These are phyloP conservation scores for Zaprionus obscuricornis DNA, from an alignment of 2,888 invertebrate genomes.

Conservation along the genomic window DNA sequence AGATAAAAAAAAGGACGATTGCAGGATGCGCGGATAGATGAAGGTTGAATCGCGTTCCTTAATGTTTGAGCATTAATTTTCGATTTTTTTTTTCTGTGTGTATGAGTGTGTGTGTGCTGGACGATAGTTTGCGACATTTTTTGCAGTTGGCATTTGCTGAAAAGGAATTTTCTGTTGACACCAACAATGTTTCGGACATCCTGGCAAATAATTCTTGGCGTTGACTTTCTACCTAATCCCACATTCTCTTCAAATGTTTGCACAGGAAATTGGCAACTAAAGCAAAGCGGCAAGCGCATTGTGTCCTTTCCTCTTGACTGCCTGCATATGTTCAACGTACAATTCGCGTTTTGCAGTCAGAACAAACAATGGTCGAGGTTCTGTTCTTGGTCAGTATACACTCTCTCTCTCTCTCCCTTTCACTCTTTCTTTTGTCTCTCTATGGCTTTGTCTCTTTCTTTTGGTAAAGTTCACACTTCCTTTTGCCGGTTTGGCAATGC, in stretches of 20 bases:
- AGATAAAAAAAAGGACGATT: neutral
- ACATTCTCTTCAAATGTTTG: neutral
- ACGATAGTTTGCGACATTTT: constrained; percentile 49
- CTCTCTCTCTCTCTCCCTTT: too few species aligned
- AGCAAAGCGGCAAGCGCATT: constrained; percentile 63
- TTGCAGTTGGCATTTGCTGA: constrained; percentile 64
- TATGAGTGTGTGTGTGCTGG: constrained; percentile 16
- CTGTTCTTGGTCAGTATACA: constrained; percentile 72
- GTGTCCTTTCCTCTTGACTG: constrained; percentile 79
- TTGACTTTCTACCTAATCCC: constrained; percentile 22
- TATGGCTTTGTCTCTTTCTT: too few species aligned
- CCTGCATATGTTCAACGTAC: constrained; percentile 71
- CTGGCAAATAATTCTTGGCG: constrained; percentile 71
- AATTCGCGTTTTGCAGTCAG: constrained; percentile 5
- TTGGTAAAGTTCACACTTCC: constrained; percentile 57
- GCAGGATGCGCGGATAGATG: neutral
- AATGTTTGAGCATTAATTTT: constrained; percentile 67
- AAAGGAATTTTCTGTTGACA: constrained; percentile 81
- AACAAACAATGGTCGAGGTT: constrained; percentile 52
- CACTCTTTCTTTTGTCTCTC: too few species aligned
- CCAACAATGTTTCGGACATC: constrained; percentile 81
- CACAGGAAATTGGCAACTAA: constrained; percentile 78
- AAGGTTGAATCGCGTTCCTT: constrained; percentile 23
- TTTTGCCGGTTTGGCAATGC: constrained; percentile 42
- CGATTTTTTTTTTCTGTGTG: constrained; percentile 16